Conservation (phyloP, 1,140 invertebrate genomes). For the Babylonia areolata region DNA sequence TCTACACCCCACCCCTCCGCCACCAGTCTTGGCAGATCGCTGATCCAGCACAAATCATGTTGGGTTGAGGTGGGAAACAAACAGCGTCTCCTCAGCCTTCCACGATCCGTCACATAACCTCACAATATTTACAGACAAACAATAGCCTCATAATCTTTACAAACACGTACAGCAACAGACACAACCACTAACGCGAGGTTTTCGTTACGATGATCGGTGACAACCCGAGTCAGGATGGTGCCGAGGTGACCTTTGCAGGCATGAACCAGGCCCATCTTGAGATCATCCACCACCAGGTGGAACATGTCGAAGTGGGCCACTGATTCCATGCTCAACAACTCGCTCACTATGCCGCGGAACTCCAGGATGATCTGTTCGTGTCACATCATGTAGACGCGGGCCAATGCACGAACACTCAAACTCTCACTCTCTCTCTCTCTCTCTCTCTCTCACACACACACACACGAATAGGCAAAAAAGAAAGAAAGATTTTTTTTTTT, state of each 20-base stretch:
- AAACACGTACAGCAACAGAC: neutral
- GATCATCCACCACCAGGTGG: conserved; percentile 72
- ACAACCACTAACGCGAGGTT: conserved; percentile 63
- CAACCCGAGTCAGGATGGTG: conserved; percentile 69
- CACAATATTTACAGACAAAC: neutral
- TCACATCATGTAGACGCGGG: too few relatives aligned
- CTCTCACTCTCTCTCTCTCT: too few relatives aligned
- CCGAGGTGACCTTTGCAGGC: conserved; percentile 65
- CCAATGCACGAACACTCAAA: too few relatives aligned
- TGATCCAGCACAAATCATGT: too few relatives aligned
- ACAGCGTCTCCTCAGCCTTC: too few relatives aligned
- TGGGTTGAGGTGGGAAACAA: too few relatives aligned
- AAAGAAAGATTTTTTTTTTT: too few relatives aligned
- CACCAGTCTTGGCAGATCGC: too few relatives aligned
- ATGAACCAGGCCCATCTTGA: conserved; percentile 72
- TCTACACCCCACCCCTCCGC: too few relatives aligned
- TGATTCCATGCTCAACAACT: conserved; percentile 72
- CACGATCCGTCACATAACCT: too few relatives aligned
- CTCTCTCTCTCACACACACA: neutral
- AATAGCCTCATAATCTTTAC: neutral
- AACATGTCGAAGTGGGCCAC: conserved; percentile 75
- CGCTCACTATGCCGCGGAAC: conserved; percentile 67
- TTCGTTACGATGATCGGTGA: conserved; percentile 70
- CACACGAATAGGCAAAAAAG: neutral
- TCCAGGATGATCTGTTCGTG: conserved; percentile 58